Base-by-base conservation (phyloP, 2,113 vertebrate genomes). In the Nestor notabilis region DNA sequence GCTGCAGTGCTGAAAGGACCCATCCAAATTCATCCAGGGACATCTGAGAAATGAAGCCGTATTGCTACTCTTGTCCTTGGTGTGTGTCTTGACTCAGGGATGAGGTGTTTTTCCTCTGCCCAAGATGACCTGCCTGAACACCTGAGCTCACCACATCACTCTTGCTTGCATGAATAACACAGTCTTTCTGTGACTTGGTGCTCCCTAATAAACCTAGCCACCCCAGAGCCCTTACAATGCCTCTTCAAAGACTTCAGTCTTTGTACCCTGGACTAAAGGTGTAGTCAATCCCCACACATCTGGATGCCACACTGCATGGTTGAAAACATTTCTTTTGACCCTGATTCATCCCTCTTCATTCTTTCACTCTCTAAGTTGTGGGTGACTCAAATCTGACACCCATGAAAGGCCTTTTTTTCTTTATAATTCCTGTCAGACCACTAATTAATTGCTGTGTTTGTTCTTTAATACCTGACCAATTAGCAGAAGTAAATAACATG, bases 401-500 rank as follows among this genome's bases (percentile, higher is more conserved):
- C 76, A 63, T 84, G 63, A 80, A 89, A 93, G 88, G 58, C 35
- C 44, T 86, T 93, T 89, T 83, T 93, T 95, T 95, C 92, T 85
- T 95, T 80, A 49, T 82, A 93, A 96, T 95, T 88, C 47, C 43
- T 81, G 64, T 94, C 80, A 96, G 47, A 87, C 92, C 91, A 93
- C 90, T 95, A 94, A 96, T 95, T 94, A 95, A 95, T 97, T 97
- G 75, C 28, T 83, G 55, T 52, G 66, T 89, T 94, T 95, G 63
- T 93, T 95, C 91, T 95, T 95, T 93, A 89, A 91, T 90, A 96
- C 83, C 90, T 96, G 88, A 63, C 55, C 39, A 92, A 96, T 95
- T 97, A 95, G 31, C 55, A 49, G 52, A 90, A 91, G 49, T 79
- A 96, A 97, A 92, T 85, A 95, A 92, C 50, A 88, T 58, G 61